Conservation (phyloP, 2,888 invertebrate genomes). For the Xanthia togata region DNA sequence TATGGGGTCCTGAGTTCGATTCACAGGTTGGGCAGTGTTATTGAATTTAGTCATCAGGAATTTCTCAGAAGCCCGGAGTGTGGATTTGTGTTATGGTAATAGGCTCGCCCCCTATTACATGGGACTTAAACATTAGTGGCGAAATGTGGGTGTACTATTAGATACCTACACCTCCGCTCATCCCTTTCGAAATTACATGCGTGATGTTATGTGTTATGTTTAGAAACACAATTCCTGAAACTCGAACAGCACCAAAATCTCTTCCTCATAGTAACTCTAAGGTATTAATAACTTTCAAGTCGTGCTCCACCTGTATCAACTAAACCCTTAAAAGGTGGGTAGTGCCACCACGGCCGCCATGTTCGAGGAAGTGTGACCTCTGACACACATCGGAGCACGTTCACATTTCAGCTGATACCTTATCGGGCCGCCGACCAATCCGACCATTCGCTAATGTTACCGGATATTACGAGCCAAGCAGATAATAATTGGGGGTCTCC, state of each 20-base stretch:
- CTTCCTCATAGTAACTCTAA: not conserved
- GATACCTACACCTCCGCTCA: too few species aligned
- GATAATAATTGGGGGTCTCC: conserved; percentile 14
- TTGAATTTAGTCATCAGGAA: not conserved
- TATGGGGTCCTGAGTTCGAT: too few species aligned
- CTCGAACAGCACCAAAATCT: not conserved
- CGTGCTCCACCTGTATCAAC: conserved; percentile 50
- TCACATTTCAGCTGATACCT: conserved; percentile 45
- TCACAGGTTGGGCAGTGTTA: too few species aligned
- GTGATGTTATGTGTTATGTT: not conserved
- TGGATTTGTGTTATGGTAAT: not conserved
- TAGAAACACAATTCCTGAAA: not conserved
- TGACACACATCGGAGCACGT: conserved; percentile 48
- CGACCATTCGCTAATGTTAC: conserved; percentile 31
- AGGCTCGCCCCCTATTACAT: too few species aligned
- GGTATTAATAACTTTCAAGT: not conserved
- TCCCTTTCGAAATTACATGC: not conserved
- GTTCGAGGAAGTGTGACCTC: conserved; percentile 59
- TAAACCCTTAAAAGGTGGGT: conserved; percentile 2
- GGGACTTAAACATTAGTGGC: not conserved
- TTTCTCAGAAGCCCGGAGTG: not conserved
- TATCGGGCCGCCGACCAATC: conserved; percentile 48
- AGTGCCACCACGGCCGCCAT: not conserved
- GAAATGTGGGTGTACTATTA: not conserved
- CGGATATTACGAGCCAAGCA: not conserved